Evolutionary conservation across 2,888 invertebrate genomes (phyloP), one percentile per base, ranked within the genome.

Genomic region (Mechanitis mazaeus): DNA sequence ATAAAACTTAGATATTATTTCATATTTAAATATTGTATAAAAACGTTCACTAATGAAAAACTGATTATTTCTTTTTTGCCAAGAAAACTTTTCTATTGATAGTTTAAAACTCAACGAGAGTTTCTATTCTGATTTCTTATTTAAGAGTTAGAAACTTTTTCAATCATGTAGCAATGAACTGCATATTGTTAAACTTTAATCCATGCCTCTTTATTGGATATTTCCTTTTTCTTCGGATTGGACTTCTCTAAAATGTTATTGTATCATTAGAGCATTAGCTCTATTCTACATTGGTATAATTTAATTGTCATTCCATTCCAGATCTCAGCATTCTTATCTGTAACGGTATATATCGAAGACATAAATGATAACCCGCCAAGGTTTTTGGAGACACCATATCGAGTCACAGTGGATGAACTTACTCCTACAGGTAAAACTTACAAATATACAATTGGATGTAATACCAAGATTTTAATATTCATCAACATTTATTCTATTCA

Each of bases 341-440:
- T 96, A 68, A 96, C 96, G 3, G 95, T 96, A 4, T 96, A 96
- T 81, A 95, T 97, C 5, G 96, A 96, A 81, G 96, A 97, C 77
- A 92, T 96, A 53, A 97, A 97, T 76, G 96, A 96, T 84, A 95
- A 96, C 81, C 91, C 93, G 1, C 96, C 96, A 0, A 88, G 92
- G 75, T 96, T 96, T 80, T 81, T 94, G 55, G 94, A 94, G 66
- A 93, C 94, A 0, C 96, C 96, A 0, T 97, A 97, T 77, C 91
- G 93, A 58, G 91, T 96, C 6, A 92, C 93, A 53, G 95, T 97
- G 28, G 95, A 96, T 71, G 96, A 96, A 80, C 91, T 95, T 31
- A 95, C 95, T 3, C 94, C 95, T 47, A 91, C 93, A 69, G 94
- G 94, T 94, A 84, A 38, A 28, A 46, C 9, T 45, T 1, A 33